A percentile compares a stretch with the other conserved stretches of the same genome.
These are phyloP conservation scores for Myotis vivesi DNA, from an alignment of 2,797 vertebrate genomes.

Conservation along the genomic window DNA sequence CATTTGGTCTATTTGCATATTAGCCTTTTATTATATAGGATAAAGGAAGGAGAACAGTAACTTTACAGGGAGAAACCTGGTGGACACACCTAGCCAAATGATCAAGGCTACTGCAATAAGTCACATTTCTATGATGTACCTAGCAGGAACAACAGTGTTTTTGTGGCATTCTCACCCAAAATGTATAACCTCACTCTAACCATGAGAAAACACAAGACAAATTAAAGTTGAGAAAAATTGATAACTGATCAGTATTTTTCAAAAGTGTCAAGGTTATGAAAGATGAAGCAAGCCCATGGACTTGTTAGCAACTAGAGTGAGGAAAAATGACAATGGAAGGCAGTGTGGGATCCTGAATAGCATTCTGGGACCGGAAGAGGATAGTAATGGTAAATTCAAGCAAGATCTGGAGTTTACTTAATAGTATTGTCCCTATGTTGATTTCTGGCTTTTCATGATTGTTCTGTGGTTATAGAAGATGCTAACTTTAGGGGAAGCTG, in stretches of 20 bases:
- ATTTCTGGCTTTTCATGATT: not conserved
- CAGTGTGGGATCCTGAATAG: not conserved
- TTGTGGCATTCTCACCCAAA: not conserved
- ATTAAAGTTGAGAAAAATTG: not conserved
- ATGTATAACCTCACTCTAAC: accelerated
- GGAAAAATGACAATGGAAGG: not conserved
- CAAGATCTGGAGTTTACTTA: not conserved
- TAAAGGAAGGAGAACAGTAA: not conserved
- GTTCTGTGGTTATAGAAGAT: not conserved
- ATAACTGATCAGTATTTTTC: not conserved
- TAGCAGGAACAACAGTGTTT: not conserved
- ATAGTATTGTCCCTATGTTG: not conserved
- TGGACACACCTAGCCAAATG: accelerated
- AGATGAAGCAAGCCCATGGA: not conserved
- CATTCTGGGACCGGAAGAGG: not conserved
- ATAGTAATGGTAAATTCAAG: accelerated
- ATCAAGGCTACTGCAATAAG: not conserved
- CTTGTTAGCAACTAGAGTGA: accelerated
- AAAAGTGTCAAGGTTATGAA: not conserved
- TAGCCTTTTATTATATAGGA: no score
- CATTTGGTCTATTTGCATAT: no score
- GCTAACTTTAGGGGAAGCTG: not conserved
- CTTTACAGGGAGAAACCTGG: not conserved
- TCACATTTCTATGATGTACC: accelerated
- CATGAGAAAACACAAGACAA: not conserved